Percentiles rank a stretch among this genome's conserved stretches.
Conservation (phyloP, 2,888 invertebrate genomes). For the Ceramica pisi region DNA sequence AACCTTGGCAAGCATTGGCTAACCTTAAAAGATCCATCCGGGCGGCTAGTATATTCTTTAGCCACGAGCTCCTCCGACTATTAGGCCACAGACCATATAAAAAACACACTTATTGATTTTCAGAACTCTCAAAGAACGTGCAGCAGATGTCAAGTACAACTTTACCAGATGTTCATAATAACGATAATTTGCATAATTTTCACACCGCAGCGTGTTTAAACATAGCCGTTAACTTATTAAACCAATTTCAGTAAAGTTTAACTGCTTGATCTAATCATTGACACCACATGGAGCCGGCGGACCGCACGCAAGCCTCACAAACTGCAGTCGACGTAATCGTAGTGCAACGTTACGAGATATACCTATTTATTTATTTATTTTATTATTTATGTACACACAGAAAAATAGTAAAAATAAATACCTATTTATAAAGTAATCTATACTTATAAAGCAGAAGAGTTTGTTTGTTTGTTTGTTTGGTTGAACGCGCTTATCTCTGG, state of each 20-base stretch:
- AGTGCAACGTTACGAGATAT: conserved; percentile 4
- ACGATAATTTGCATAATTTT: conserved; percentile 41
- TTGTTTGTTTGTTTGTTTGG: no score
- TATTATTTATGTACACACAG: no score
- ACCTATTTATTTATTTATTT: no score
- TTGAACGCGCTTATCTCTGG: no score
- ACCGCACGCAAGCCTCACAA: conserved; percentile 49
- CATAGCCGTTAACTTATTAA: conserved; percentile 60
- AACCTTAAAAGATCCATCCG: no score
- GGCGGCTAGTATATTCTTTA: no score
- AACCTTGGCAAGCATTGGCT: no score
- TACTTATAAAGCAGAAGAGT: no score
- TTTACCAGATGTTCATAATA: neutral
- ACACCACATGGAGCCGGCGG: conserved; percentile 26
- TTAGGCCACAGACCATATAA: neutral
- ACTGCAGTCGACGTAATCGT: conserved; percentile 3
- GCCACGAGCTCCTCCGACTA: no score
- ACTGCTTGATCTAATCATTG: conserved; percentile 53
- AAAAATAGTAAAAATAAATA: no score
- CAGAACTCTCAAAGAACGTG: neutral
- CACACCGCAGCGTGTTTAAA: conserved; percentile 57
- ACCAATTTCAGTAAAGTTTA: conserved; percentile 54
- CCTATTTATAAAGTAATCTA: no score
- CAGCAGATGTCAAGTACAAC: conserved; percentile 2
- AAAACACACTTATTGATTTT: neutral